These are phyloP conservation scores for Hippocampus guttulatus DNA, from an alignment of 2,113 vertebrate species.

Conservation along the genomic window DNA sequence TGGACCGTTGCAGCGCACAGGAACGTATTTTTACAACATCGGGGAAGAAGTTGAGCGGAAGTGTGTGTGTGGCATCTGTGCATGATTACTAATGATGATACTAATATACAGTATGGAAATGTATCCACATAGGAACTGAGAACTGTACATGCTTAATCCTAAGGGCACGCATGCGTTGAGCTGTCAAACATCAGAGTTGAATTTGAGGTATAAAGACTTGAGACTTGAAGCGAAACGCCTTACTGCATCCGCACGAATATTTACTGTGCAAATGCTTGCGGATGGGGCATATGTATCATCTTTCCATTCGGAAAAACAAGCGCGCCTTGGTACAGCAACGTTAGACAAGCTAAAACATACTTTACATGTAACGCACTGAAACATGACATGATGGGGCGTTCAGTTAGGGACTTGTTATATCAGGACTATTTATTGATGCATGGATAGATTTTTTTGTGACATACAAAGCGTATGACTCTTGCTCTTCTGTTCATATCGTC, in stretches of 20 bases:
- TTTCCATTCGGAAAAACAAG: constrained; percentile 7
- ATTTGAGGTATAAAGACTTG: not conserved
- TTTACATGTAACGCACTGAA: not conserved
- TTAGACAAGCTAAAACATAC: not conserved
- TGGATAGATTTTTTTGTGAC: not conserved
- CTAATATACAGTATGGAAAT: not conserved
- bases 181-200: constrained; percentile 6
- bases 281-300: not conserved
- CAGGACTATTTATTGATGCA: not conserved
- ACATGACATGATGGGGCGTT: not conserved
- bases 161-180: not conserved
- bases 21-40: not conserved
- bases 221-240: constrained; percentile 10
- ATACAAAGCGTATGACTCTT: not conserved
- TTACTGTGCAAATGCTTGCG: not conserved
- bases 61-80: not conserved
- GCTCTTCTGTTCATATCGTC: not conserved
- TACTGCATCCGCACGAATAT: not conserved
- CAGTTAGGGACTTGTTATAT: not conserved
- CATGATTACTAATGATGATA: not conserved
- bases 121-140: not conserved
- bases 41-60: not conserved
- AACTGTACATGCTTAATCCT: no score
- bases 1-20: not conserved
- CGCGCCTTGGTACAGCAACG: constrained; percentile 2